phyloP scores from a whole-genome alignment of 2,888 invertebrate genomes.

The Limnephilus rhombicus region DNA sequence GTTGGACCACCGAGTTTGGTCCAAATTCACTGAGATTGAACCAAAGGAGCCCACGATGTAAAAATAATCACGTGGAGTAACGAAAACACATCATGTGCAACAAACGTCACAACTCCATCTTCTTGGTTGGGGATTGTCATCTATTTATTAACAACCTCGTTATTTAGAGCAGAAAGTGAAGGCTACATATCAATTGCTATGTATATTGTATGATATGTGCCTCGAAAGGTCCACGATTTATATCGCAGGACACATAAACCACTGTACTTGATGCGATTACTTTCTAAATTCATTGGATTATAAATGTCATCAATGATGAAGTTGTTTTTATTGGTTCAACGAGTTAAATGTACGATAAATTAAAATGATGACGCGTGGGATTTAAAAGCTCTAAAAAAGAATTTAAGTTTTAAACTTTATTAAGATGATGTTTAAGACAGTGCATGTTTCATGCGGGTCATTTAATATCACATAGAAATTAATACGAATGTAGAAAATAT shows the following conservation, averaged over 20 bases:
- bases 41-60: too few species aligned
- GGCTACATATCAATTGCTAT: not conserved
- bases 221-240: not conserved
- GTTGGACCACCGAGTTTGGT: too few species aligned
- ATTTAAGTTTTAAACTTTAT: not conserved
- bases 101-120: not conserved
- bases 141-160: not conserved
- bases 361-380: slow-evolving; percentile 9
- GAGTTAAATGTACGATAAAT: not conserved
- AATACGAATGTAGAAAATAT: not conserved
- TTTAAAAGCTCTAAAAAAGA: not conserved
- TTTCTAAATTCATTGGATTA: not conserved
- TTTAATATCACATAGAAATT: not conserved
- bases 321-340: slow-evolving; percentile 16
- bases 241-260: not conserved
- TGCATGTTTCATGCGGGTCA: not conserved
- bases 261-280: not conserved
- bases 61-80: too few species aligned
- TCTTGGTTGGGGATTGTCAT: not conserved
- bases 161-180: not conserved
- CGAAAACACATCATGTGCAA: too few species aligned
- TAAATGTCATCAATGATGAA: slow-evolving; percentile 13
- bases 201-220: not conserved
- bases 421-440: not conserved
- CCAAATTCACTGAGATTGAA: too few species aligned